Evolutionary conservation across 2,113 vertebrate species (phyloP), one percentile per base, ranked within the genome.

Genomic region (Phyllopteryx taeniolatus): DNA sequence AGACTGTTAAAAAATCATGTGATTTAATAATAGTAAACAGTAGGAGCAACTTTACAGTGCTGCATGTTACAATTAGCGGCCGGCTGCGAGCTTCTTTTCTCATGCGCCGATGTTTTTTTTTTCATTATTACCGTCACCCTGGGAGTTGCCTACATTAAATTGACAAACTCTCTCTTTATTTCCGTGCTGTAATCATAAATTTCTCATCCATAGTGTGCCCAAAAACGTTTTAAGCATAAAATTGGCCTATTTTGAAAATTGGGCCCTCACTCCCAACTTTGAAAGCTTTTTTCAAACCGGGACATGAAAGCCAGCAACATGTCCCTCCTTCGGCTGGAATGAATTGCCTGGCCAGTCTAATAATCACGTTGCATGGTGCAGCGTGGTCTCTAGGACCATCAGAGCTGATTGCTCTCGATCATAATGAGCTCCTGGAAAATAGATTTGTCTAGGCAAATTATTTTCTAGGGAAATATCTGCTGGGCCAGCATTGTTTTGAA

Each of bases 381-480:
- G n/a, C 51, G 72, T 42, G 73, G 70, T 84, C 80, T 82, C 75
- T 53, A 67, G 56, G 83, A 81, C 1, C 39, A 74, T 83, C 74
- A 59, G 67, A 71, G 43, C 75, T 83, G 82, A 90, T 86, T 88
- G 83, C 75, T 73, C 79, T 87, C 46, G 19, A 79, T 88, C 72
- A 74, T 87, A 85, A 89, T 86, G 76, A 87, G 79, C 71, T 86
- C 67, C 66, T 66, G 82, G 76, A 83, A 87, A 89, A 89, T 73
- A 88, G 61, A 89, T 89, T 83, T 76, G 81, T 84, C 75, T 33
- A 22, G 39, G 68, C 75, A 82, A 87, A 85, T 89, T 86, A 82
- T 88, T 80, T 89, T 83, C 85, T 35, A 68, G 83, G 86, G 82
- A 89, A 87, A 86, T 87, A 84, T 84, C 73, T 43, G 46, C 4